Conservation (phyloP, 1,140 invertebrate genomes). For the Aphelinus atriplicis region DNA sequence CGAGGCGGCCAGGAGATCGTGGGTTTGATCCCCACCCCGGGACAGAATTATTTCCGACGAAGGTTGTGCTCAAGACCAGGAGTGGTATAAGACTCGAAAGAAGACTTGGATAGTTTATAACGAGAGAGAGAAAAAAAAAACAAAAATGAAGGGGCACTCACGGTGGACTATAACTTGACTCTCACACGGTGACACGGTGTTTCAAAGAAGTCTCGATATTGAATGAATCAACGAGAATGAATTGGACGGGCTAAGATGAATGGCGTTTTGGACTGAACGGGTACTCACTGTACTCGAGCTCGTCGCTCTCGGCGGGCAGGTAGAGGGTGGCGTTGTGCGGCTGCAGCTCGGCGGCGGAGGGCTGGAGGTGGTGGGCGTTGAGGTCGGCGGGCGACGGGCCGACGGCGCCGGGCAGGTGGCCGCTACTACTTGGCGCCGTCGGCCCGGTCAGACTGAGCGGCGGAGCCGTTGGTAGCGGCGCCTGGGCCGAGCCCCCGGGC, state of each 20-base stretch:
- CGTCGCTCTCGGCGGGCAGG: slow-evolving; percentile 56
- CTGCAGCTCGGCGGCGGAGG: slow-evolving; percentile 45
- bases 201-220: too few species aligned
- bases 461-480: slow-evolving; percentile 1
- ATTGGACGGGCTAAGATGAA: too few species aligned
- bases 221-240: too few species aligned
- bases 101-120: background rate
- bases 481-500: slow-evolving; percentile 32
- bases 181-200: too few species aligned
- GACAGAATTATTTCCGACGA: too few species aligned
- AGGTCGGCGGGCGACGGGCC: slow-evolving; percentile 23
- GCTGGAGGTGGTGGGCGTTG: too few species aligned
- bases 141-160: background rate
- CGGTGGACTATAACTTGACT: too few species aligned
- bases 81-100: too few species aligned
- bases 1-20: too few species aligned
- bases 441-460: slow-evolving; percentile 15
- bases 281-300: slow-evolving; percentile 64
- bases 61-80: too few species aligned
- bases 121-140: slow-evolving; percentile 13
- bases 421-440: slow-evolving; percentile 5
- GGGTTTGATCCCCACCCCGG: too few species aligned
- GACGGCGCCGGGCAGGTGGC: background rate
- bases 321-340: slow-evolving; percentile 59
- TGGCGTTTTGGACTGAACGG: background rate